Conservation (phyloP, 2,797 vertebrate genomes). For the Tarsius wallacei region DNA sequence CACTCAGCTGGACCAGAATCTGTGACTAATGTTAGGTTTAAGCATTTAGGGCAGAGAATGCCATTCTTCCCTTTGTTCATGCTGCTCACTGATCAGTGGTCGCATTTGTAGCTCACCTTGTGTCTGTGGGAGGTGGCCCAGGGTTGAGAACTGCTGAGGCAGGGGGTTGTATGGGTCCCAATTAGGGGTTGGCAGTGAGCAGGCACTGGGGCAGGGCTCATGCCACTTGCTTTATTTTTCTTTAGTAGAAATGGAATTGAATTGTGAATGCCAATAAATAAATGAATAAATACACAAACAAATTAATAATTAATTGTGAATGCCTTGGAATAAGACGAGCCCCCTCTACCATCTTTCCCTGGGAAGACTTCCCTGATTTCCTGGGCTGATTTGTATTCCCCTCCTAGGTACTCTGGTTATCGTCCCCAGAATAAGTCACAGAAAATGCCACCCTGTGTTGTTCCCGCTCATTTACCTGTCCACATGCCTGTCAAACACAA, state of each 20-base stretch:
- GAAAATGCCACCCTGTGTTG: background rate
- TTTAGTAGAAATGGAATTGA: background rate
- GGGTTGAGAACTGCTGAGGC: background rate
- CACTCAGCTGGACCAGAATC: background rate
- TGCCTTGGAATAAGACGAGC: background rate
- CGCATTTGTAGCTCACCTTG: too few relatives aligned
- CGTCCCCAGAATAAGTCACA: background rate
- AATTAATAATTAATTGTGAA: background rate
- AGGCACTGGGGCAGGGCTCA: background rate
- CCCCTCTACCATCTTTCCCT: background rate
- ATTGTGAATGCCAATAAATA: background rate
- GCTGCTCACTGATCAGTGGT: accelerated
- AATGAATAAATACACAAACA: too few relatives aligned
- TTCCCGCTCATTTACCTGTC: background rate
- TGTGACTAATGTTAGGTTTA: background rate
- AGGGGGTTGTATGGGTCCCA: background rate
- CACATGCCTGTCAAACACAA: background rate
- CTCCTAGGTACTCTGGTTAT: background rate
- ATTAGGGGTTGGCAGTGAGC: background rate
- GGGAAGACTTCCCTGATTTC: background rate
- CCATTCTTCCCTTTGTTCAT: background rate
- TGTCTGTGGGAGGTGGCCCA: accelerated
- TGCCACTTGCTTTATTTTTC: background rate
- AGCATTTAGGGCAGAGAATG: background rate
- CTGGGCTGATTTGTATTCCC: background rate